Conservation (phyloP, 2,888 invertebrate genomes). For the Nymphalis c-album region DNA sequence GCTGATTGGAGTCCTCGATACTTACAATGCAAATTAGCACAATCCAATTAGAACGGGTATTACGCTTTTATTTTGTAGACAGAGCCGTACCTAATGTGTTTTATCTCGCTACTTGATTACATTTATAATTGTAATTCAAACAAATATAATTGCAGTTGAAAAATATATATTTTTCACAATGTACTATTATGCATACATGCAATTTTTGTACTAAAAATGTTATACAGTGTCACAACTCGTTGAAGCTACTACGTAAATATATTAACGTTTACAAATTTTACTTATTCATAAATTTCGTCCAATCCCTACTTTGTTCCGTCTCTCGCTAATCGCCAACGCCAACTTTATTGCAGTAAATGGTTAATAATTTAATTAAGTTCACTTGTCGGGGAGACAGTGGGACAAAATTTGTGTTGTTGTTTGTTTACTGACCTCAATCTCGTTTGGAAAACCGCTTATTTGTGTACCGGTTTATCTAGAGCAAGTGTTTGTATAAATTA, state of each 20-base stretch:
- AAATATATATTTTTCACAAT: too few relatives aligned
- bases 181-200: too few relatives aligned
- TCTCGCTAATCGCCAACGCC: neutral
- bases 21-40: constrained; percentile 10
- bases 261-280: too few relatives aligned
- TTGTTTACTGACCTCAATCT: constrained; percentile 51
- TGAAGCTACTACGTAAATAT: too few relatives aligned
- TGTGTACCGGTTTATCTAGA: constrained; percentile 58
- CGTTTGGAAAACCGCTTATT: constrained; percentile 19
- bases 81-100: neutral
- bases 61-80: neutral
- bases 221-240: too few relatives aligned
- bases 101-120: neutral
- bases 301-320: neutral
- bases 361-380: constrained; percentile 38
- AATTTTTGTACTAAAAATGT: too few relatives aligned
- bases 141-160: neutral
- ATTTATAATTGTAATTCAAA: neutral
- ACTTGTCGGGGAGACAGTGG: constrained; percentile 20
- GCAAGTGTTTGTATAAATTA: constrained; percentile 14
- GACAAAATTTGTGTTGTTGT: constrained; percentile 39
- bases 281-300: neutral
- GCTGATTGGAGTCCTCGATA: constrained; percentile 6
- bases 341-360: constrained; percentile 10
- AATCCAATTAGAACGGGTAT: constrained; percentile 4